A percentile compares a stretch with the other conserved stretches of the same genome.
phyloP scores from a whole-genome alignment of 1,140 invertebrate genomes.

The Pachyrhynchus sulphureomaculatus region DNA sequence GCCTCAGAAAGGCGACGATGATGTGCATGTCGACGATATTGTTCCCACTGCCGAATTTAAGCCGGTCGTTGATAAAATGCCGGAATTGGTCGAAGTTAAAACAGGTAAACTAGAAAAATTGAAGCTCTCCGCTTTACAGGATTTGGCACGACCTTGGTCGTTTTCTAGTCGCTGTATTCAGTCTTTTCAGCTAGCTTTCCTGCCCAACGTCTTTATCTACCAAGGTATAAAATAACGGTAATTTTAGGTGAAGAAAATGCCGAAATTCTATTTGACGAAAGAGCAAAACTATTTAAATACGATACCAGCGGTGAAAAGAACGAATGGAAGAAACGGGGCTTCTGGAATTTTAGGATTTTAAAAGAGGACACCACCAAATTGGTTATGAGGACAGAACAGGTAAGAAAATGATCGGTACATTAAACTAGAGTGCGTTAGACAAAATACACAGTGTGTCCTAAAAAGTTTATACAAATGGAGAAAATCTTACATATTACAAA shows the following conservation, averaged over 20 bases:
- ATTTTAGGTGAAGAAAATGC: conserved; percentile 61
- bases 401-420: no score
- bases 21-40: conserved; percentile 62
- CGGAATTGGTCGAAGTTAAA: conserved; percentile 72
- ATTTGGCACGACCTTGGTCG: no score
- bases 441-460: no score
- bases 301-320: conserved; percentile 56
- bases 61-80: conserved; percentile 70
- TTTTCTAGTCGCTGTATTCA: no score
- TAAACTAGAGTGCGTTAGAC: no score
- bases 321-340: conserved; percentile 86
- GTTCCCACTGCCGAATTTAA: conserved; percentile 72
- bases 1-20: conserved; percentile 32
- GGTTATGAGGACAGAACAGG: conserved; percentile 51
- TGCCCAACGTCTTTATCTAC: no score
- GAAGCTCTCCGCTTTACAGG: no score
- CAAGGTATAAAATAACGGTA: no score
- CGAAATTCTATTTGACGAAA: conserved; percentile 66
- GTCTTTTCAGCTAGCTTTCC: no score
- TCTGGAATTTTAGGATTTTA: conserved; percentile 77
- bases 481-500: no score
- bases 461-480: no score
- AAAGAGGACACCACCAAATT: conserved; percentile 63
- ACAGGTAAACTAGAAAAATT: no score
- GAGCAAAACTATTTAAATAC: conserved; percentile 71